Conservation (phyloP, 2,888 invertebrate species). For the Azorinus chamasolen region DNA sequence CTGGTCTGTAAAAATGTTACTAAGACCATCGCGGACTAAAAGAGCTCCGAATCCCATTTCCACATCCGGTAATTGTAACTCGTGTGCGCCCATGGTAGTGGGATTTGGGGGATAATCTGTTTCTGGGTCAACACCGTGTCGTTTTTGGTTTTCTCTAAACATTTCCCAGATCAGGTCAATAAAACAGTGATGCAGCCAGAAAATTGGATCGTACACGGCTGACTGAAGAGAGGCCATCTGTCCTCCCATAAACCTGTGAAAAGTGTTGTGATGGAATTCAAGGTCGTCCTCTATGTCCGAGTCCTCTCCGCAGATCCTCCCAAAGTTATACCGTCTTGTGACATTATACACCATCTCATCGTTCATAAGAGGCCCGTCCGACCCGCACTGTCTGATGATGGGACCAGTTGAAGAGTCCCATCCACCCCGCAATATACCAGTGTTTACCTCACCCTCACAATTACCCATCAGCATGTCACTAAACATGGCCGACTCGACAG, state of each 20-base stretch:
- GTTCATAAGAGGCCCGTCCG: constrained; percentile 68
- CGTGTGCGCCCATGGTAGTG: constrained; percentile 55
- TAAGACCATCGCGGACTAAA: constrained; percentile 67
- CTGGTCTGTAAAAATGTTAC: constrained; percentile 58
- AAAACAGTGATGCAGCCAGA: constrained; percentile 74
- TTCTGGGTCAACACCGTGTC: constrained; percentile 29
- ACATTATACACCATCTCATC: constrained; percentile 64
- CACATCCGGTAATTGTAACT: constrained; percentile 66
- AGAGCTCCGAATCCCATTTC: constrained; percentile 71
- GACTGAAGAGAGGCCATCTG: constrained; percentile 74
- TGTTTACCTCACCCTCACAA: constrained; percentile 66
- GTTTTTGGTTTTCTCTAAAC: constrained; percentile 68
- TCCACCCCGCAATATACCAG: constrained; percentile 70
- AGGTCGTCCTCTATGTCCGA: constrained; percentile 62
- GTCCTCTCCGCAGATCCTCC: constrained; percentile 65
- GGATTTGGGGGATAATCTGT: constrained; percentile 64
- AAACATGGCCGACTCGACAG: constrained; percentile 70
- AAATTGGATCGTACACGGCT: constrained; percentile 74
- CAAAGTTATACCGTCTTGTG: constrained; percentile 39
- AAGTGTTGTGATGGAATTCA: constrained; percentile 75
- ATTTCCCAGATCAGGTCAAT: constrained; percentile 75
- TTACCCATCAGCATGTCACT: constrained; percentile 69
- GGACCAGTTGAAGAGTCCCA: constrained; percentile 70
- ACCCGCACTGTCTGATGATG: constrained; percentile 70
- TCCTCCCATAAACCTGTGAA: constrained; percentile 76